A percentile compares a stretch with the other conserved stretches of the same genome.
Conservation (phyloP, 2,113 vertebrate species). For the Taxidea taxus region DNA sequence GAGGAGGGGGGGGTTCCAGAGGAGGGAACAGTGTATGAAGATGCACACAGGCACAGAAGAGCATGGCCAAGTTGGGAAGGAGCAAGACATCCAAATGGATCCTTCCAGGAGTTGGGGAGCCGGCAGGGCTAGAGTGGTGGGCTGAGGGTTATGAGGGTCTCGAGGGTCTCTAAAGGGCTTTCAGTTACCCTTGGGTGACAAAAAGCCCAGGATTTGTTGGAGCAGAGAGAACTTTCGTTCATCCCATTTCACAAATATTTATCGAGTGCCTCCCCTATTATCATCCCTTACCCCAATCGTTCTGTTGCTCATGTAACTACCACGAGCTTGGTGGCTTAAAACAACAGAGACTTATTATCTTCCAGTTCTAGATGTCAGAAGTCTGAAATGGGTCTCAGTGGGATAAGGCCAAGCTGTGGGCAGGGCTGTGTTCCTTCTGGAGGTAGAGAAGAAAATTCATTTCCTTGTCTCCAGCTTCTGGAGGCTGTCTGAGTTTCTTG, state of each 20-base stretch:
- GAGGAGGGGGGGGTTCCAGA: fast-evolving
- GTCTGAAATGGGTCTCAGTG: background rate
- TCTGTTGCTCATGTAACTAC: background rate
- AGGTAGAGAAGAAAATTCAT: too few species aligned
- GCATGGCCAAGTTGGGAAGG: background rate
- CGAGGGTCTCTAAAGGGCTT: background rate
- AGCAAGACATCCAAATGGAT: background rate
- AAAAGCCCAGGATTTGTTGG: background rate
- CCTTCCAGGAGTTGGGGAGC: background rate
- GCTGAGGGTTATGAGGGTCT: background rate
- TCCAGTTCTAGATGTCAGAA: background rate
- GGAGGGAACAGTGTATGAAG: background rate
- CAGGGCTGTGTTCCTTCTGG: background rate
- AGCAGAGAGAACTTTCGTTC: background rate
- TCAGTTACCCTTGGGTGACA: background rate
- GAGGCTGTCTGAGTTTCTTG: background rate
- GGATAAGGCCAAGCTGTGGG: background rate
- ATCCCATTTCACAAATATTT: background rate
- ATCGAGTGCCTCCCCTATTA: background rate
- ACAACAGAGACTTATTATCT: background rate
- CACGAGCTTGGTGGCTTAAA: background rate
- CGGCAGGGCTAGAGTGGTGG: too few species aligned
- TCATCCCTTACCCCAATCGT: background rate
- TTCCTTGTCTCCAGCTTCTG: background rate
- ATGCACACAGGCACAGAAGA: background rate